Percentiles rank a stretch among this genome's conserved stretches.
Evolutionary conservation across 2,888 invertebrate species (phyloP).

Genomic region (Phengaris arion): DNA sequence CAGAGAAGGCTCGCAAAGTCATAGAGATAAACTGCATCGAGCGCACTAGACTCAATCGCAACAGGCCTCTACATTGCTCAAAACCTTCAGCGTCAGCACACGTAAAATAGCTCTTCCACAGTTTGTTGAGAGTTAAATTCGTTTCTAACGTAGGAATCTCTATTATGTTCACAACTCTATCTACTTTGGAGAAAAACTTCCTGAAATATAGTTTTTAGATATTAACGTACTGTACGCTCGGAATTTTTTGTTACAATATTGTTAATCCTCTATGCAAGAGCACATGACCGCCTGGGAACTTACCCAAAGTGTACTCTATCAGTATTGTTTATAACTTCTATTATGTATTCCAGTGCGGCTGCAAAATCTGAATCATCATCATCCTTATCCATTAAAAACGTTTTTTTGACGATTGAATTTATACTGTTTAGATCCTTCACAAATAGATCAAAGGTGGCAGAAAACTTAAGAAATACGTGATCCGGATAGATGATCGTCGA

Average conservation of each 20-base stretch:
- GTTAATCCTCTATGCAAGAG: not conserved
- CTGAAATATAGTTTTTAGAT: constrained; percentile 44
- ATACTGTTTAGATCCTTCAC: constrained; percentile 52
- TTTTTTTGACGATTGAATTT: constrained; percentile 44
- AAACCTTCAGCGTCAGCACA: constrained; percentile 46
- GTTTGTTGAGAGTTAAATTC: constrained; percentile 45
- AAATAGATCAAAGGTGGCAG: constrained; percentile 55
- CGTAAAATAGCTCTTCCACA: constrained; percentile 55
- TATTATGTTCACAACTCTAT: constrained; percentile 56
- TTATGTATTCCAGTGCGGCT: constrained; percentile 53
- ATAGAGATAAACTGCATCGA: constrained; percentile 57
- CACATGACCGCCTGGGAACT: constrained; percentile 23
- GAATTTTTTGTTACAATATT: not conserved
- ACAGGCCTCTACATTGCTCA: constrained; percentile 48
- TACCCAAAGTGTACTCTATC: constrained; percentile 53
- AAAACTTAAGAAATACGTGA: constrained; percentile 64
- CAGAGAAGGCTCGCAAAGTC: constrained; percentile 51
- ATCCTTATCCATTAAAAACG: constrained; percentile 12
- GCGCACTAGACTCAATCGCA: constrained; percentile 54
- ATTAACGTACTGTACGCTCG: not conserved
- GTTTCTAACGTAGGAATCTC: constrained; percentile 43
- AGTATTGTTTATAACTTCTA: constrained; percentile 47
- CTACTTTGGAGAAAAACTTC: constrained; percentile 58
- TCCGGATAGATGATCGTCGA: constrained; percentile 48
- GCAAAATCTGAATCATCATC: constrained; percentile 45